A percentile compares a stretch with the other conserved stretches of the same genome.
phyloP scores from a whole-genome alignment of 2,113 vertebrate species.

The Fulmarus glacialis region DNA sequence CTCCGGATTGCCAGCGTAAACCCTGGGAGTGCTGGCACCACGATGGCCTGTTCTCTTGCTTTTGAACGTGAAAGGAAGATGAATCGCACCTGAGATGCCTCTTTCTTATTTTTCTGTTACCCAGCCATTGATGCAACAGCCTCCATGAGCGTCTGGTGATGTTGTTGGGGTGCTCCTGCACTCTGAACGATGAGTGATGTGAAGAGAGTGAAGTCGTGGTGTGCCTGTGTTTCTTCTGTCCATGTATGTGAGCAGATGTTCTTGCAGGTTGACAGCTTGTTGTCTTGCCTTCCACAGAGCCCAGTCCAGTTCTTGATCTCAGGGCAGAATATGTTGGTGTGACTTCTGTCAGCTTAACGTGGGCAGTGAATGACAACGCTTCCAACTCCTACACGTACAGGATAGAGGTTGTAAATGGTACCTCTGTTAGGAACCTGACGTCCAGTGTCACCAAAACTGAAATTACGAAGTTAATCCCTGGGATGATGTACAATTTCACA shows the following conservation, averaged over 20 bases:
- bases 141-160: background rate
- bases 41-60: background rate
- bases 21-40: background rate
- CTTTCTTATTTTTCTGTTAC: background rate
- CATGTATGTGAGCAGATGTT: too few species aligned
- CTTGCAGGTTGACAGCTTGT: background rate
- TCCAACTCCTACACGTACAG: background rate
- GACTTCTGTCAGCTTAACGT: conserved; percentile 31
- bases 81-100: background rate
- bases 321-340: background rate
- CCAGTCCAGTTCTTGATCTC: background rate
- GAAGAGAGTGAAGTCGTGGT: too few species aligned
- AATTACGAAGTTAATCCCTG: background rate
- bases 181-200: background rate
- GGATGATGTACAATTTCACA: background rate
- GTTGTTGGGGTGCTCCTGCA: background rate
- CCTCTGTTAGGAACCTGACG: fast-evolving
- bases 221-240: too few species aligned
- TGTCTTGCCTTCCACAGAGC: conserved; percentile 8
- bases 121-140: background rate
- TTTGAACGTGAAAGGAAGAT: background rate
- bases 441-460: fast-evolving
- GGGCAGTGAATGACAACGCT: conserved; percentile 22
- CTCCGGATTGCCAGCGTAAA: background rate
- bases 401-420: background rate